phyloP scores from a whole-genome alignment of 92 coral and sea anemone species.

The Pocillopora meandrina region DNA sequence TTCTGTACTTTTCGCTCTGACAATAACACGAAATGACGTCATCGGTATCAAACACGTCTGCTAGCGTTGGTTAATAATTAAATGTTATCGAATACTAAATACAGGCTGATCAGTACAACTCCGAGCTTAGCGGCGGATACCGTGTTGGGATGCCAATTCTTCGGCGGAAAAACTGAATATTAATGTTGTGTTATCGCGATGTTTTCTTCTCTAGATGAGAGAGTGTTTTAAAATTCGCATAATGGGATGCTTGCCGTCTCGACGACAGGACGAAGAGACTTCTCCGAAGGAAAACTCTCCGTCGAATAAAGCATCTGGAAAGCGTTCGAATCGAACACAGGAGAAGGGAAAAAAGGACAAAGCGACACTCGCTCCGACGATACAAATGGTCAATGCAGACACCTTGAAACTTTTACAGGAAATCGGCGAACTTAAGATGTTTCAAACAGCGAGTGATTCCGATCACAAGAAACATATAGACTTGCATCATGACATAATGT shows the following conservation, averaged over 20 bases:
- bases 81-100: conserved; percentile 55
- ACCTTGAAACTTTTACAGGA: conserved; percentile 88
- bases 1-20: conserved; percentile 17
- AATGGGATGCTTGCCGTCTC: conserved; percentile 97
- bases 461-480: conserved; percentile 79
- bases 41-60: conserved; percentile 50
- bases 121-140: not conserved
- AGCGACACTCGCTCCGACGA: conserved; percentile 70
- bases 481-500: conserved; percentile 83
- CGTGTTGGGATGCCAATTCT: conserved; percentile 14
- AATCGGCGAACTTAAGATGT: conserved; percentile 96
- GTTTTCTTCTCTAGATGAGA: conserved; percentile 68
- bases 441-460: conserved; percentile 72
- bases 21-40: conserved; percentile 53
- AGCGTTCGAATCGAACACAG: conserved; percentile 45
- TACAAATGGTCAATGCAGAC: conserved; percentile 94
- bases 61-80: conserved; percentile 71
- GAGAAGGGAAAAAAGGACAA: conserved; percentile 35
- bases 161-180: conserved; percentile 41
- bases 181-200: conserved; percentile 33
- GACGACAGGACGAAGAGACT: conserved; percentile 57
- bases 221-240: conserved; percentile 79
- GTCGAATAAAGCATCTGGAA: conserved; percentile 39
- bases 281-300: conserved; percentile 65
- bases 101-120: conserved; percentile 32